Percentiles rank a stretch among this genome's conserved stretches.
phyloP scores from a whole-genome alignment of 2,113 vertebrate genomes.

The Conger conger region DNA sequence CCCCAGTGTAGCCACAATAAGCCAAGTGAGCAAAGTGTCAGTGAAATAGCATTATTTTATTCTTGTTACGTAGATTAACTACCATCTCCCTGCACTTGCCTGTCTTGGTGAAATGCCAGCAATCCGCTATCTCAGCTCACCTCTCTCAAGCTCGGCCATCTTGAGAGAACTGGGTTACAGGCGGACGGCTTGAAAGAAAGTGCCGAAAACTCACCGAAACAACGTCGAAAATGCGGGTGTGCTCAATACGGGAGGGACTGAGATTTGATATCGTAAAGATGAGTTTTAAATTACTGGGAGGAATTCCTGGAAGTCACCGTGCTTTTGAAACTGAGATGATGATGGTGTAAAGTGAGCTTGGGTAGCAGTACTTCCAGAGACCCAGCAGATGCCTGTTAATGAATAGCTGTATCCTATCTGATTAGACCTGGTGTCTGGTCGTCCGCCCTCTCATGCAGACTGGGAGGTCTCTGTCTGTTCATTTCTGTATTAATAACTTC shows the following conservation, averaged over 20 bases:
- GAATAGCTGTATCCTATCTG: slow-evolving; percentile 52
- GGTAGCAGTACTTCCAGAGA: not conserved
- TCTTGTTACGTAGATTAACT: not conserved
- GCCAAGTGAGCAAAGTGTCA: no score
- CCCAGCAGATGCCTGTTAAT: slow-evolving; percentile 14
- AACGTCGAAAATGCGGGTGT: not conserved
- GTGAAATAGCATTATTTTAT: no score
- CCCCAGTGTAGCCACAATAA: no score
- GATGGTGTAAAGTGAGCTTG: not conserved
- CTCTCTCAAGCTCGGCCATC: not conserved
- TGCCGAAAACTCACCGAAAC: not conserved
- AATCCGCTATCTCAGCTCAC: no score
- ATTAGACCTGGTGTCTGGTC: slow-evolving; percentile 50
- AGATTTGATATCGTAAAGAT: not conserved
- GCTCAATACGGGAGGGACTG: not conserved
- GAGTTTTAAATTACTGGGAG: not conserved
- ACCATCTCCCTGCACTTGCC: not conserved
- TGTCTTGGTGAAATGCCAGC: not conserved
- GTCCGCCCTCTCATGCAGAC: slow-evolving; percentile 30
- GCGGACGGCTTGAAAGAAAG: not conserved
- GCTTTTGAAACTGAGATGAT: not conserved
- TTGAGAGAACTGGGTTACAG: not conserved
- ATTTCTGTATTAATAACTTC: slow-evolving; percentile 38
- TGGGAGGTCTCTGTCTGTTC: slow-evolving; percentile 34
- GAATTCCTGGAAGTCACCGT: not conserved